Evolutionary conservation across 2,113 vertebrate genomes (phyloP), one percentile per base, ranked within the genome.

Genomic region (Penelope pileata): DNA sequence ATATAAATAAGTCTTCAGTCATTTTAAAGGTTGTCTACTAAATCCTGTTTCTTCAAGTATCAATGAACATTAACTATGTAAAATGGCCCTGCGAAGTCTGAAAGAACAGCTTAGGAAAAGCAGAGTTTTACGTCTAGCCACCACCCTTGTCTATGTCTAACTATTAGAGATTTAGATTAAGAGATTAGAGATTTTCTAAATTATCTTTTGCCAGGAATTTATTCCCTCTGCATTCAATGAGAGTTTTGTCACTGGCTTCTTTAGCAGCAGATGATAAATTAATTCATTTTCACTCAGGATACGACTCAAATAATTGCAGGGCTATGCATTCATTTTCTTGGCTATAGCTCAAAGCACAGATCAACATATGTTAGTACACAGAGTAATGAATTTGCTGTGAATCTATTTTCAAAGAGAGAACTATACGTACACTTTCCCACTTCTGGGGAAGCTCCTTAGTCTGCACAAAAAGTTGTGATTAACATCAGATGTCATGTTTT

Each of bases 341-440:
- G 13, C 30, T 17, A 27, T 4, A 75, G 6, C 1, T 1, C 72
- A 54, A 87, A 82, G 43, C 24, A 79, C 3, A 10, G 30, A 60
- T n/a, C 12, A 86, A 30, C 24, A 50, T 2, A 3, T 0, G 0
- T 58, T 42, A 79, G 45, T 56, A 66, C 24, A 72, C 7, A 16
- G 7, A 42, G 10, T 36, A 72, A 90, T 30, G 5, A 50, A 70
- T 43, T 72, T 83, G 18, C 10, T 68, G 34, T 47, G 9, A 78
- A 86, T 53, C 29, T 62, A 10, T 16, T 73, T 8, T 43, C 16
- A 69, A 88, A 87, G 22, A 1, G 6, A 70, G 7, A 93, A 38
- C 51, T 50, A 7, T 10, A 17, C 12, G 8, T 50, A 21, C 3
- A 18, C 3, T 60, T 87, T 77, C 50, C 14, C 22, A 26, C 9